A percentile compares a stretch with the other conserved stretches of the same genome.
Conservation (phyloP, 2,888 invertebrate species). For the Cheilosia scutellata region DNA sequence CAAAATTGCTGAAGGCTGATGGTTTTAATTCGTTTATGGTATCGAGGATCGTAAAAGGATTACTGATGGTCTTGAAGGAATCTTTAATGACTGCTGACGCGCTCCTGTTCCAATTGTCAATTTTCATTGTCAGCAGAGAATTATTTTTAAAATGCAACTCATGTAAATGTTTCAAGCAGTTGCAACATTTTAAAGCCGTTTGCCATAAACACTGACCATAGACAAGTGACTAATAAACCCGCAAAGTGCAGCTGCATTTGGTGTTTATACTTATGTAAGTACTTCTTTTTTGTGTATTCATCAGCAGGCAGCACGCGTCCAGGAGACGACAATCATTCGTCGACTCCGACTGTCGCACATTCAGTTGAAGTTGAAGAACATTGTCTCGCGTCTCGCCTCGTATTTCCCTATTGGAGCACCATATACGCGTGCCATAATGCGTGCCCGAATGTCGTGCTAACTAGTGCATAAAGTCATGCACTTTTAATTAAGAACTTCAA, state of each 20-base stretch:
- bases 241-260: conserved; percentile 66
- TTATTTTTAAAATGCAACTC: conserved; percentile 43
- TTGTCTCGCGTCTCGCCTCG: conserved; percentile 27
- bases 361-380: conserved; percentile 2
- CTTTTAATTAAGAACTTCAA: conserved; percentile 70
- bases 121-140: conserved; percentile 51
- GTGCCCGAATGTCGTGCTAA: conserved; percentile 69
- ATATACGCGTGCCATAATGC: conserved; percentile 73
- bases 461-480: conserved; percentile 72
- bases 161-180: conserved; percentile 48
- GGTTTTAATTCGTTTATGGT: conserved; percentile 66
- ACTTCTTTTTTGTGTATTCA: conserved; percentile 5
- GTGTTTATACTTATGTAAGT: conserved; percentile 1
- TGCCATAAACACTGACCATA: conserved; percentile 69
- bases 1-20: conserved; percentile 43
- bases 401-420: conserved; percentile 41
- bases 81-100: conserved; percentile 54
- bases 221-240: conserved; percentile 60
- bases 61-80: conserved; percentile 15
- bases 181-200: conserved; percentile 65
- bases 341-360: conserved; percentile 55
- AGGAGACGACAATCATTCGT: conserved; percentile 63
- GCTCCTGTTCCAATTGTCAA: conserved; percentile 35
- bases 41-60: conserved; percentile 40
- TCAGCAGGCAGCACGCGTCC: conserved; percentile 59